Conservation (phyloP, 1,140 invertebrate species). For the Andrena cerasifolii region DNA sequence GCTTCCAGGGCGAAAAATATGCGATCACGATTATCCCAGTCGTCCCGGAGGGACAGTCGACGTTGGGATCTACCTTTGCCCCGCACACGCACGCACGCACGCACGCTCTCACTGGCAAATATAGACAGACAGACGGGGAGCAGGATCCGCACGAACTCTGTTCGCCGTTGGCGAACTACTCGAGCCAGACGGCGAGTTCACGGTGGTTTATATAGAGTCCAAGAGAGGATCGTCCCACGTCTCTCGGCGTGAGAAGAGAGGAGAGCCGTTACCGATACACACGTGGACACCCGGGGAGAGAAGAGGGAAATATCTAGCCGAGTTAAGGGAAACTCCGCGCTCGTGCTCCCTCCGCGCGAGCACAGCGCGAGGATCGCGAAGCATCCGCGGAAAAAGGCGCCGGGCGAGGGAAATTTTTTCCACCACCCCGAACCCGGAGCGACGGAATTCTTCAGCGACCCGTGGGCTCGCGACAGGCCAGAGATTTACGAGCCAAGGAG, state of each 20-base stretch:
- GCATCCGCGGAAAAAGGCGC: too few relatives aligned
- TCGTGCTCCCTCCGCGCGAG: too few relatives aligned
- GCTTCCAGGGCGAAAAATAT: not conserved
- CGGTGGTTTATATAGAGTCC: slow-evolving; percentile 80
- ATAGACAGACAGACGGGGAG: slow-evolving; percentile 31
- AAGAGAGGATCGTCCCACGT: slow-evolving; percentile 76
- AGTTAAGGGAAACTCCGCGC: slow-evolving; percentile 2
- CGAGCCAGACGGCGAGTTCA: slow-evolving; percentile 60
- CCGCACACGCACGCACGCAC: slow-evolving; percentile 17
- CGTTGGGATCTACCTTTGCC: not conserved
- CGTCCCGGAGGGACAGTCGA: not conserved
- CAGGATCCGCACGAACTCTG: slow-evolving; percentile 55
- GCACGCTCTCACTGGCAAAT: slow-evolving; percentile 19
- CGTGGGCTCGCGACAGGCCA: too few relatives aligned
- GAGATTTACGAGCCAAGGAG: too few relatives aligned
- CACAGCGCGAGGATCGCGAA: too few relatives aligned
- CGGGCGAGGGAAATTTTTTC: not conserved
- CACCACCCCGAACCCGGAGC: too few relatives aligned
- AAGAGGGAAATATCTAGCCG: slow-evolving; percentile 33
- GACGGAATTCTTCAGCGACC: not conserved
- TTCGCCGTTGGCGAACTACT: slow-evolving; percentile 70
- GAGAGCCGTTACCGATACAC: slow-evolving; percentile 48
- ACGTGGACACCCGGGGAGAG: slow-evolving; percentile 44
- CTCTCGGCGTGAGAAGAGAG: slow-evolving; percentile 52
- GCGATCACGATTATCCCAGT: not conserved